Percentiles rank a stretch among this genome's conserved stretches.
These are phyloP conservation scores for Nerophis ophidion DNA, from an alignment of 2,113 vertebrate genomes.

Conservation along the genomic window DNA sequence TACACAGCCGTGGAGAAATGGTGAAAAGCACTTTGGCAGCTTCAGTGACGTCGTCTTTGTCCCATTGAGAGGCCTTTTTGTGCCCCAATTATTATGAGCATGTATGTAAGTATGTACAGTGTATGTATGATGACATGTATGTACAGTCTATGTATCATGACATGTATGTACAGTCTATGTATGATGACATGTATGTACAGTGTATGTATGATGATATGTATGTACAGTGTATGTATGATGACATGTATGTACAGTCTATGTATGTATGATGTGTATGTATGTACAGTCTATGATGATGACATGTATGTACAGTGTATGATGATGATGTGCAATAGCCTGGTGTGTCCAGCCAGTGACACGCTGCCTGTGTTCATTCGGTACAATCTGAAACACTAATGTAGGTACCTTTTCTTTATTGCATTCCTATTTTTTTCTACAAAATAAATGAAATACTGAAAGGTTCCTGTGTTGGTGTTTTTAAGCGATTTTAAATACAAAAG, in stretches of 20 bases:
- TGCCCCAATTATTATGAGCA: slow-evolving; percentile 48
- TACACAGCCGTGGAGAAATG: slow-evolving; percentile 50
- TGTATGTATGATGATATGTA: slow-evolving; percentile 54
- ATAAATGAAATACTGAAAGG: slow-evolving; percentile 62
- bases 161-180: slow-evolving; percentile 63
- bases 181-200: slow-evolving; percentile 45
- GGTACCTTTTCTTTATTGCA: slow-evolving; percentile 73
- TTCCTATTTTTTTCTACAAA: slow-evolving; percentile 65
- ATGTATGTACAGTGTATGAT: slow-evolving; percentile 48
- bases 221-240: slow-evolving; percentile 56
- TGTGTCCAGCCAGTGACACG: slow-evolving; percentile 70
- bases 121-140: slow-evolving; percentile 54
- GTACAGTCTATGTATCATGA: slow-evolving; percentile 55
- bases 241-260: no score
- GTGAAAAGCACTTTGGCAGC: slow-evolving; percentile 78
- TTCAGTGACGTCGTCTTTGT: slow-evolving; percentile 52
- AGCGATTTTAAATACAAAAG: neutral
- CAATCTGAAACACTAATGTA: slow-evolving; percentile 77
- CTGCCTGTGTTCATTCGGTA: slow-evolving; percentile 75
- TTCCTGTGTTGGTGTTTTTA: slow-evolving; percentile 4
- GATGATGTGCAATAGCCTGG: slow-evolving; percentile 74
- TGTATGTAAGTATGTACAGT: slow-evolving; percentile 56
- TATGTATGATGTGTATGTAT: slow-evolving; percentile 65
- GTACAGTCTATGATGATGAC: slow-evolving; percentile 47
- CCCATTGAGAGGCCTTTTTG: slow-evolving; percentile 44